These are phyloP conservation scores for Phylloscopus trochilus DNA, from an alignment of 2,113 vertebrate species.

Conservation along the genomic window DNA sequence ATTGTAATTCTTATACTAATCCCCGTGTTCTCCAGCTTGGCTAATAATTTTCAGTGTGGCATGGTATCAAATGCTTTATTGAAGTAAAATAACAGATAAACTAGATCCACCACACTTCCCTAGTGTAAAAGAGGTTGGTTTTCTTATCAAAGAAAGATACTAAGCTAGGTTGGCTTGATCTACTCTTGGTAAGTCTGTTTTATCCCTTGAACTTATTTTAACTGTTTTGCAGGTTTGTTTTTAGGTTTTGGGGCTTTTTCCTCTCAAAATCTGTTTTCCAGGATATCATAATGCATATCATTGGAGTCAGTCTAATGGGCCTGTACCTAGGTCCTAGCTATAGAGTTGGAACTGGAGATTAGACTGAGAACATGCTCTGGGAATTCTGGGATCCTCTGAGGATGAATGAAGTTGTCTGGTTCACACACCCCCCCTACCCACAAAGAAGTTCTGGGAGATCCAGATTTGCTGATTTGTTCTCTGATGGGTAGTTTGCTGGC, in stretches of 20 bases:
- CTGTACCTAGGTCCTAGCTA: neutral
- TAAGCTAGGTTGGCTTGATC: neutral
- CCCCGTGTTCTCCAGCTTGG: neutral
- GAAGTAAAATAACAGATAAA: neutral
- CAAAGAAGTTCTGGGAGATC: neutral
- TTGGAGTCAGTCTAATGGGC: neutral
- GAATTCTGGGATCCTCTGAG: neutral
- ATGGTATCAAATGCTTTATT: neutral
- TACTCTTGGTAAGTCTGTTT: neutral
- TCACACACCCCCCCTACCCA: accelerated
- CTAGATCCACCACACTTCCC: neutral
- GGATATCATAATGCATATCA: no score
- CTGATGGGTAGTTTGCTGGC: neutral
- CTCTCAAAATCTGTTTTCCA: neutral
- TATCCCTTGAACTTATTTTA: neutral
- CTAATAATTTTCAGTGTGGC: neutral
- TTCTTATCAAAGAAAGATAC: neutral
- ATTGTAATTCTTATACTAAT: neutral
- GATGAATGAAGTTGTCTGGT: neutral
- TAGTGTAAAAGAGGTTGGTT: neutral
- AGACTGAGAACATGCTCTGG: neutral
- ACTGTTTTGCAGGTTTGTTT: neutral
- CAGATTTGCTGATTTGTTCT: neutral
- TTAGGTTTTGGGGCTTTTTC: neutral
- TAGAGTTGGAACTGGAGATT: neutral